Base-by-base conservation (phyloP, 2,113 vertebrate genomes). In the Galemys pyrenaicus region DNA sequence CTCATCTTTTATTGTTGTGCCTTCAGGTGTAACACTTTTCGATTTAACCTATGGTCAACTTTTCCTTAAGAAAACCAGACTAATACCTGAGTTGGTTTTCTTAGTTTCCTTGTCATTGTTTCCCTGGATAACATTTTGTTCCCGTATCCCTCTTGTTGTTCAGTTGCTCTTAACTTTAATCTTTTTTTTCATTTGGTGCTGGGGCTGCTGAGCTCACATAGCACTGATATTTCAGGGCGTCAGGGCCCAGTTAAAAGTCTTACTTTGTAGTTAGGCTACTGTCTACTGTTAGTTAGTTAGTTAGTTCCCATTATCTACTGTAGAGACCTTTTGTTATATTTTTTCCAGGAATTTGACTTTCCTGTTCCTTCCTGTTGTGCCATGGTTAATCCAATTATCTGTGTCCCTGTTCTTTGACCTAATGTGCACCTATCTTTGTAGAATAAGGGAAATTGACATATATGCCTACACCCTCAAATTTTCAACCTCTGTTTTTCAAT, bases 11-110 rank as follows among this genome's bases (percentile, higher is more conserved):
- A 49, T 37, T 87, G 15, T 35, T 78, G 24, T 51, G 16, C 86
- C 89, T 89, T 92, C 73, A 81, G 79, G 12, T 65, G 68, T 32
- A 90, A 46, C 19, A 26, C 78, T 88, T 90, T 94, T 95, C 35
- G 44, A 1, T 83, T 94, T 83, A 35, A 87, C 44, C 64, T 70
- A 62, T 4, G 17, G 67, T 32, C 22, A 35, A 65, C 37, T 54
- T 22, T 49, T 88, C 9, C 32, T 75, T 71, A 79, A 41, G 51
- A 80, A 51, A 17, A 51, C n/a, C 64, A 30, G 0, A 6, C 20
- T 62, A 75, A 68, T 22, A 64, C n/a, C 44, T 44, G 41, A 74
- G 30, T 79, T 22, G 16, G 17, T 74, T 51, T 80, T 78, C 60
- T 68, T 60, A 26, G 19, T 54, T 77, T 41, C 30, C 62, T 58